A percentile compares a stretch with the other conserved stretches of the same genome.
phyloP scores from a whole-genome alignment of 1,140 invertebrate genomes.

The Drosophila carrolli region DNA sequence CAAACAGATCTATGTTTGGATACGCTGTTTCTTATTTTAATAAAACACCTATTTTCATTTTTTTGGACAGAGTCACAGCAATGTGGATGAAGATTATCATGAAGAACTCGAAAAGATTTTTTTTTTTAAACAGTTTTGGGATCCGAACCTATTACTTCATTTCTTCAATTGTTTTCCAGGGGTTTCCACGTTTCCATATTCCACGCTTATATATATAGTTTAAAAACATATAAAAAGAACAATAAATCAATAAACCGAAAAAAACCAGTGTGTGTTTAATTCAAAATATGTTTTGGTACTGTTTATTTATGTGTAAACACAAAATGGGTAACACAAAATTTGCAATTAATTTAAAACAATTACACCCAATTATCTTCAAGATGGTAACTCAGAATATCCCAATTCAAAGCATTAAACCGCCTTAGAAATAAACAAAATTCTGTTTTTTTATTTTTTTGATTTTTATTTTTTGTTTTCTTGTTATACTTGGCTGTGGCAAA shows the following conservation, averaged over 20 bases:
- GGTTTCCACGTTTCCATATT: not conserved
- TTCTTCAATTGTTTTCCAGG: not conserved
- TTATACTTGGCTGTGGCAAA: slow-evolving; percentile 46
- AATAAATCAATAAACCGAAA: not conserved
- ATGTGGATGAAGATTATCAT: too few relatives aligned
- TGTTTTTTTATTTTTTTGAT: slow-evolving; percentile 4
- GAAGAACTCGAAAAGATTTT: too few relatives aligned
- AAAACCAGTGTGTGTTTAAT: not conserved
- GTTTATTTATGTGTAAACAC: too few relatives aligned
- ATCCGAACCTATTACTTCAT: not conserved
- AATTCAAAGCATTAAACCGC: too few relatives aligned
- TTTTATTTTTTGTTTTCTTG: slow-evolving; percentile 23
- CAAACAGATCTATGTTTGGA: not conserved
- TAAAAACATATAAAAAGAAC: not conserved
- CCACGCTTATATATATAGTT: not conserved
- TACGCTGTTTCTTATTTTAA: too few relatives aligned
- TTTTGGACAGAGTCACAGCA: too few relatives aligned
- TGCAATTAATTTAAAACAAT: too few relatives aligned
- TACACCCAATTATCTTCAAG: too few relatives aligned
- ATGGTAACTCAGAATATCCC: too few relatives aligned
- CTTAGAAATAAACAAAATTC: not conserved
- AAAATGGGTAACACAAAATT: too few relatives aligned
- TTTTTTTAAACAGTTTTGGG: not conserved
- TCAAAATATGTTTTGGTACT: not conserved
- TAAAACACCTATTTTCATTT: too few relatives aligned